phyloP scores from a whole-genome alignment of 2,888 invertebrate species.

The Andrena haemorrhoa region DNA sequence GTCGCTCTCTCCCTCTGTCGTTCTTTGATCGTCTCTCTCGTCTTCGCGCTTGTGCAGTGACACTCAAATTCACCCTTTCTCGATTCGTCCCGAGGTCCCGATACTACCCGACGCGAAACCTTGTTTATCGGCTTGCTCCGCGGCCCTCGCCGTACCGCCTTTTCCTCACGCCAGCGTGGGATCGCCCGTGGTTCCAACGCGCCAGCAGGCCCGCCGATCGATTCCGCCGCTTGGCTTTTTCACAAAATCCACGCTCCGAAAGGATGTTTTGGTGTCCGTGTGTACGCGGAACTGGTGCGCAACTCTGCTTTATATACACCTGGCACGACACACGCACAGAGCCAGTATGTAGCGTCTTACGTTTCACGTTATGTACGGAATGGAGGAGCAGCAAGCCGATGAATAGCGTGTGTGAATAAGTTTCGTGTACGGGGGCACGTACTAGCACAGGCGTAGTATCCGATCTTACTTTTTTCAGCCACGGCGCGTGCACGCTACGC shows the following conservation, averaged over 20 bases:
- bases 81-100: slow-evolving; percentile 30
- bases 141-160: background rate
- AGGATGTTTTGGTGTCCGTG: slow-evolving; percentile 51
- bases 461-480: slow-evolving; percentile 58
- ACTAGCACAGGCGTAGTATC: slow-evolving; percentile 60
- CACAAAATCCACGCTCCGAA: slow-evolving; percentile 30
- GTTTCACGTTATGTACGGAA: slow-evolving; percentile 62
- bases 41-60: slow-evolving; percentile 60
- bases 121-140: slow-evolving; percentile 16
- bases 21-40: slow-evolving; percentile 40
- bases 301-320: slow-evolving; percentile 57
- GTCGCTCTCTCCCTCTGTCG: slow-evolving; percentile 61
- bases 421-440: slow-evolving; percentile 64
- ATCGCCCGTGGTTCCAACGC: background rate
- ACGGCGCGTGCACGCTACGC: slow-evolving; percentile 58
- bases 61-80: slow-evolving; percentile 60
- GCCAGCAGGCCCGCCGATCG: background rate
- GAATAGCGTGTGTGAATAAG: slow-evolving; percentile 65
- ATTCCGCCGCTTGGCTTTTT: background rate
- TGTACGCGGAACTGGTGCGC: slow-evolving; percentile 50
- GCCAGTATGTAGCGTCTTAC: slow-evolving; percentile 60
- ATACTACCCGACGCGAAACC: background rate
- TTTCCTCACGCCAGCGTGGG: background rate
- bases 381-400: slow-evolving; percentile 60
- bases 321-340: slow-evolving; percentile 45